Evolutionary conservation across 2,888 invertebrate genomes (phyloP).

Genomic region (Rhamphomyia laevipes): DNA sequence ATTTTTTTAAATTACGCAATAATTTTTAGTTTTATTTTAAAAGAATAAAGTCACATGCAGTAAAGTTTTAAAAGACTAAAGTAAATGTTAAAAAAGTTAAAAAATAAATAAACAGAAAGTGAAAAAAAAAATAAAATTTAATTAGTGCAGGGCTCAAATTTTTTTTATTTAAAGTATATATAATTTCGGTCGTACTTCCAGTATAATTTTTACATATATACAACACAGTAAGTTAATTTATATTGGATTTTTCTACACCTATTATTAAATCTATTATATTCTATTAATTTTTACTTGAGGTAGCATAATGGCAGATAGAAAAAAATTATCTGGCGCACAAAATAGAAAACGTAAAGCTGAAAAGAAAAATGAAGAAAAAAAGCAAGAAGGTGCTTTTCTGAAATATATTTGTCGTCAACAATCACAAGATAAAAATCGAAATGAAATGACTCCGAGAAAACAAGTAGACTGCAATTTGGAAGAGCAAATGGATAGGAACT

Average conservation of each 20-base stretch:
- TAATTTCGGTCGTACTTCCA: neutral
- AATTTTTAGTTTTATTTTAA: neutral
- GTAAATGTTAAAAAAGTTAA: neutral
- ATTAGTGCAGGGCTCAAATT: neutral
- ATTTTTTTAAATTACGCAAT: neutral
- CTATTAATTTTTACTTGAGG: too few relatives aligned
- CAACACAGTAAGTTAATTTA: neutral
- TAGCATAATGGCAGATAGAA: too few relatives aligned
- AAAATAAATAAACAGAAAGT: neutral
- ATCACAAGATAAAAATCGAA: too few relatives aligned
- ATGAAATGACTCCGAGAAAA: too few relatives aligned
- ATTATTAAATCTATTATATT: too few relatives aligned
- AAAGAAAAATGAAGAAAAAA: too few relatives aligned
- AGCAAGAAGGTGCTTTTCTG: too few relatives aligned
- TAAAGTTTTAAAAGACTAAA: neutral
- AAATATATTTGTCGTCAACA: too few relatives aligned
- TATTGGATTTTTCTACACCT: neutral
- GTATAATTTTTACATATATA: neutral
- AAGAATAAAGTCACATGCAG: neutral
- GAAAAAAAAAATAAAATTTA: neutral
- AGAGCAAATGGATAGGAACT: too few relatives aligned
- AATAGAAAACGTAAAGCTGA: too few relatives aligned
- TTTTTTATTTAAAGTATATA: neutral
- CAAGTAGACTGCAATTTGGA: too few relatives aligned
- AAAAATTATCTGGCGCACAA: too few relatives aligned